Percentiles rank a stretch among this genome's conserved stretches.
Conservation (phyloP, 2,113 vertebrate species). For the Pluvialis apricaria region DNA sequence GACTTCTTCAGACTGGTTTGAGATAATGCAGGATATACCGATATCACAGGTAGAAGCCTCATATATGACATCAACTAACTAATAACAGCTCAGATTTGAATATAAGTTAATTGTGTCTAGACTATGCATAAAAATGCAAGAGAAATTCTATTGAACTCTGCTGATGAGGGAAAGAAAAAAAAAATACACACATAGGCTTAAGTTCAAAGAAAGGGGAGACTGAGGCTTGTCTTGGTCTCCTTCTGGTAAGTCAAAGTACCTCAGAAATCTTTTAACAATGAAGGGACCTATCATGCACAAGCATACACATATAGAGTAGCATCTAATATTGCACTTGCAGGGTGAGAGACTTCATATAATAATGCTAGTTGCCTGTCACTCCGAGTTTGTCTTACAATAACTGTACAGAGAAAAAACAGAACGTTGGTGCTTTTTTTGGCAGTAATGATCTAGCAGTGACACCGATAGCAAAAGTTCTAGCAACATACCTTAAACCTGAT, state of each 20-base stretch:
- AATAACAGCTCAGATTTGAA: neutral
- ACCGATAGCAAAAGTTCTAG: neutral
- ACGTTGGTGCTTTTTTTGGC: neutral
- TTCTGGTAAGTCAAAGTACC: neutral
- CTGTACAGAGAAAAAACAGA: neutral
- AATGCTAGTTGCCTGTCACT: neutral
- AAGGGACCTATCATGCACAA: too few relatives aligned
- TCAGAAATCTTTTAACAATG: neutral
- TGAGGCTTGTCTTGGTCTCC: neutral
- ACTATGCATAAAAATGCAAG: neutral
- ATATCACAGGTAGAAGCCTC: neutral
- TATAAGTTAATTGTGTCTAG: neutral
- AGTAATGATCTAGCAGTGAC: neutral
- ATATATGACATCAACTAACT: neutral
- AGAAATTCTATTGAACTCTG: neutral
- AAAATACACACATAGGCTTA: neutral
- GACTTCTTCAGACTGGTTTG: neutral
- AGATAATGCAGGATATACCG: neutral
- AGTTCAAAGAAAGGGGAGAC: neutral
- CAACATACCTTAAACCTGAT: accelerated
- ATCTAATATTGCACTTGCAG: neutral
- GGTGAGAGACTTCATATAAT: neutral
- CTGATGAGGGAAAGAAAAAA: neutral
- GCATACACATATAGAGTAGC: neutral
- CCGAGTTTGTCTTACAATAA: neutral